Percentiles rank a stretch among this genome's conserved stretches.
These are phyloP conservation scores for Diabrotica virgifera DNA, from an alignment of 1,140 invertebrate species.

Conservation along the genomic window DNA sequence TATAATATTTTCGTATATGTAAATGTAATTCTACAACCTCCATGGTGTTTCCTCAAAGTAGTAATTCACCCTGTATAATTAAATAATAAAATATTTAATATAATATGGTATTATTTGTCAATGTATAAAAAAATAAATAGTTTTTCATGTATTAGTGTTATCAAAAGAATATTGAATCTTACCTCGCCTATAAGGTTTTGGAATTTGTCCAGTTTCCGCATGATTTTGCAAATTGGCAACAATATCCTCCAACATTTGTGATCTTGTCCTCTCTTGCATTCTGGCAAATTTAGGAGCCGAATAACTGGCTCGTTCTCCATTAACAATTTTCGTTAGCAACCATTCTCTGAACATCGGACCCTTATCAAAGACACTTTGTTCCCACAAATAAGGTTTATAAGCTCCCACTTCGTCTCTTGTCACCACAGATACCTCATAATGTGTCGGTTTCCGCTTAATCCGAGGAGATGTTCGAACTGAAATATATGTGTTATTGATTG, in stretches of 20 bases:
- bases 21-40: too few relatives aligned
- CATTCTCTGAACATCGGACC: slow-evolving; percentile 86
- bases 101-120: too few relatives aligned
- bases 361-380: slow-evolving; percentile 91
- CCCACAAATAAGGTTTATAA: slow-evolving; percentile 94
- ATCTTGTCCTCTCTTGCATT: slow-evolving; percentile 88
- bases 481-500: background rate
- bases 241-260: slow-evolving; percentile 92
- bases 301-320: slow-evolving; percentile 94
- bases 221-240: slow-evolving; percentile 92
- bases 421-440: slow-evolving; percentile 90
- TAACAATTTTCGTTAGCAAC: slow-evolving; percentile 95
- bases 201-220: slow-evolving; percentile 91
- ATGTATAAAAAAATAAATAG: too few relatives aligned
- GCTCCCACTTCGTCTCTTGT: slow-evolving; percentile 95
- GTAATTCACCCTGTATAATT: too few relatives aligned
- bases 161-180: slow-evolving; percentile 22
- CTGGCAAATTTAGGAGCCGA: slow-evolving; percentile 95
- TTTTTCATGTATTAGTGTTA: too few relatives aligned
- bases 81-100: too few relatives aligned
- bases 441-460: slow-evolving; percentile 78
- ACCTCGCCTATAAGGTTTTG: slow-evolving; percentile 87
- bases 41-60: too few relatives aligned
- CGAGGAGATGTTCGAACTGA: slow-evolving; percentile 77
- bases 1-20: too few relatives aligned